Evolutionary conservation across 2,888 invertebrate genomes (phyloP), one percentile per base, ranked within the genome.

Genomic region (Tridacna gigas): DNA sequence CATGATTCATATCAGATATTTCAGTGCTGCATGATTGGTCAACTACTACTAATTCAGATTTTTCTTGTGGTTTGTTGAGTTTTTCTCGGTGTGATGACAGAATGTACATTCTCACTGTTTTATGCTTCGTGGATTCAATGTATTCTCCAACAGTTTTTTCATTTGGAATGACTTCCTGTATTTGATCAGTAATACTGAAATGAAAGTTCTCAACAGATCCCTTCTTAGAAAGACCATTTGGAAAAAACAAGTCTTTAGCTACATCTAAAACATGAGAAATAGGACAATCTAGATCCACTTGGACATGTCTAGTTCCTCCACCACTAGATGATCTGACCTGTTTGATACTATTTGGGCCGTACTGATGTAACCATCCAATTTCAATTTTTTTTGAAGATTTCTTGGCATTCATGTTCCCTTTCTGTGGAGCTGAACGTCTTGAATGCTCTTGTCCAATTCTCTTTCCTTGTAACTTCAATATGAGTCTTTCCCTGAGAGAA

Each of bases 151-250:
- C n/a, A n/a, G n/a, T n/a, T n/a, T n/a, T n/a, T n/a, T n/a, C n/a
- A n/a, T n/a, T n/a, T n/a, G n/a, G n/a, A n/a, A n/a, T n/a, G n/a
- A n/a, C n/a, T n/a, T n/a, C n/a, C n/a, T n/a, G n/a, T n/a, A n/a
- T n/a, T n/a, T n/a, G n/a, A 20, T 77, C 77, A 15, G 77, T 63
- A 11, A 77, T 45, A 47, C 48, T 18, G 26, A 77, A 48, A 22
- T 9, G 3, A 66, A 66, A 77, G 15, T 77, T 45, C 3, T 77
- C 51, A 18, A 77, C 47, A 47, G 48, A 25, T n/a, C 77, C 66
- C 22, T 75, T 75, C n/a, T 77, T 77, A 18, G 77, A 66, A 48
- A 65, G 18, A 25, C 61, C 74, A 22, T n/a, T 37, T 9, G 74
- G 74, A 13, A 74, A 74, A 37, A 71, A 37, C 18, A 71, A 37